These are phyloP conservation scores for Halcyon badia DNA, from an alignment of 2,797 vertebrate species.

Conservation along the genomic window DNA sequence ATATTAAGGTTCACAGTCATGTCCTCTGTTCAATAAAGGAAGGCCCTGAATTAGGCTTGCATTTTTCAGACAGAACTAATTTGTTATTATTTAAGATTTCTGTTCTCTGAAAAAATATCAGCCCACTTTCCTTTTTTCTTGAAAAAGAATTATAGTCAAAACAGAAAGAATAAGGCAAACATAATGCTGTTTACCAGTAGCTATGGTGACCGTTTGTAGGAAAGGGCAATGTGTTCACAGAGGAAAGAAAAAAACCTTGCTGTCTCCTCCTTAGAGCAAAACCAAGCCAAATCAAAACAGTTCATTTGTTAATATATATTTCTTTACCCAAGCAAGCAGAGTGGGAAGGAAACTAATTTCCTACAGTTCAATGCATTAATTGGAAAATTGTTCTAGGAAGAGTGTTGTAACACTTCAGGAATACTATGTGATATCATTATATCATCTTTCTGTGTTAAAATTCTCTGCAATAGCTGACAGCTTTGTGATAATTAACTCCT, in stretches of 20 bases:
- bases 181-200: conserved; percentile 29
- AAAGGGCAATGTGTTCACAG: neutral
- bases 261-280: neutral
- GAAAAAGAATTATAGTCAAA: neutral
- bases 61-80: conserved; percentile 15
- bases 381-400: neutral
- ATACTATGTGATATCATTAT: neutral
- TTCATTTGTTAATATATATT: neutral
- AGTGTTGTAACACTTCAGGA: neutral
- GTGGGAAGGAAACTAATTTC: neutral
- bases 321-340: neutral
- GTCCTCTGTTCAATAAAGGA: neutral
- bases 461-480: neutral
- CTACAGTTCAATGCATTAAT: neutral
- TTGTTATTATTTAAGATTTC: neutral
- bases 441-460: neutral
- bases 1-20: neutral
- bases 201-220: conserved; percentile 29
- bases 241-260: neutral
- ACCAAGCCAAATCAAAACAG: neutral
- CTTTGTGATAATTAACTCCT: conserved; percentile 48
- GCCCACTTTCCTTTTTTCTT: neutral
- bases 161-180: neutral
- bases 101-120: neutral
- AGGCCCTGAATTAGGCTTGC: neutral